Base-by-base conservation (phyloP, 2,888 invertebrate genomes). In the Gymnosoma rotundatum region DNA sequence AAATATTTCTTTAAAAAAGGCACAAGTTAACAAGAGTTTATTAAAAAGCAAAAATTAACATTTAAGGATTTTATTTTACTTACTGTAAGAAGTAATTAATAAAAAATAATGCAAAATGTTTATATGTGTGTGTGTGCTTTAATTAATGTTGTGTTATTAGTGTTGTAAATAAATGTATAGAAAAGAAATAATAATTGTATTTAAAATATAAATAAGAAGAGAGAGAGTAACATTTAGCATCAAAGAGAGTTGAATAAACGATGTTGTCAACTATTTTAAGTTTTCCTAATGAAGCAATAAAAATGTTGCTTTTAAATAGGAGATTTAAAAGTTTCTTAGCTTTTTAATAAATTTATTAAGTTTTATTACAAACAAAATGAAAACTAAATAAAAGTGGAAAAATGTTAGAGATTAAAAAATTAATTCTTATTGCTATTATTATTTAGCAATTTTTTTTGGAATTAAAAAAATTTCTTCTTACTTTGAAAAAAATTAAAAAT, bases 131-230 rank as follows among this genome's bases (percentile, higher is more conserved):
- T 36, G 16, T 63, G 21, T 48, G 66, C n/a, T 78, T 25, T 48
- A 64, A 72, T 66, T 20, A 66, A 20, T 73, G 75, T 81, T 81
- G 63, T 72, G 70, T 52, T 32, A 60, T 58, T 18, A 9, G 63
- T 70, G 81, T 76, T 76, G 75, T 50, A 75, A 42, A 63, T 81
- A 70, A 75, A 58, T 32, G n/a, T n/a, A n/a, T 0, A 36, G 56
- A 21, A 45, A 60, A 10, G 21, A 42, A 25, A 25, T 25, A 25
- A 25, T 4, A 25, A 25, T 21, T 72, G 21, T 56, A 66, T 67
- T 36, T 52, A 48, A 36, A 42, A 52, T 58, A 70, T 56, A 81
- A 63, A 56, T 72, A 66, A 42, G 52, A 1, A 60, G 25, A 18
- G 9, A 63, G 63, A 54, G 67, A 64, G 38, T 10, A 50, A n/a